Base-by-base conservation (phyloP, 2,113 vertebrate species). In the Embiotoca jacksoni region DNA sequence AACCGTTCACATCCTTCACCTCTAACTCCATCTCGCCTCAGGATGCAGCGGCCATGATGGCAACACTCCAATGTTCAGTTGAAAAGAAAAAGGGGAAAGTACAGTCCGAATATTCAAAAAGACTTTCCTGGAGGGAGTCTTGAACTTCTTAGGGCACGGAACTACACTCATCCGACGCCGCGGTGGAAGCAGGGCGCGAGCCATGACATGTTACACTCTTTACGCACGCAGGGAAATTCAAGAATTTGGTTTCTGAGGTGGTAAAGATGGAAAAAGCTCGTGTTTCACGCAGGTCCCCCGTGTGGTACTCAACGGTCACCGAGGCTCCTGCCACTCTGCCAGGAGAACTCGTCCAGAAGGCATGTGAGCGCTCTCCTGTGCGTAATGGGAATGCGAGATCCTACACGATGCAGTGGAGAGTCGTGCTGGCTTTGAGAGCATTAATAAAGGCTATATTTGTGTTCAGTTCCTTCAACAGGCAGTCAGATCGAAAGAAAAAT, bases 11-110 rank as follows among this genome's bases (percentile, higher is more conserved):
- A 86, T 93, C 78, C 72, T 53, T 92, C 64, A 80, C 92, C 66
- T 81, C 91, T 58, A 86, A 49, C 85, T 91, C 93, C 93, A 94
- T 94, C 68, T 87, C 87, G 75, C 76, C 56, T 90, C 85, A 92
- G 76, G 84, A 65, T 37, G 60, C 72, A 33, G 56, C 37, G 70
- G 67, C 62, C 86, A 86, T 85, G 63, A 54, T 70, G 69, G 37
- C 13, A 57, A 32, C 23, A 49, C 66, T 70, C 66, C 72, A 72
- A 10, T 56, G 46, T 15, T 63, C 58, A 68, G 44, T 2, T n/a
- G 11, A 16, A 15, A 49, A 30, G 1, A 41, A 15, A 11, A 8
- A 65, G 7, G 49, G 49, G 0, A 36, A 74, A 46, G 44, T 5
- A 56, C 33, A 54, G 14, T 64, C 0, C 9, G 13, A 53, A 60